Evolutionary conservation across 53 echinoderm and acorn worm genomes (phyloP), one percentile per base, ranked within the genome.

Genomic region (Zoroaster sp.): DNA sequence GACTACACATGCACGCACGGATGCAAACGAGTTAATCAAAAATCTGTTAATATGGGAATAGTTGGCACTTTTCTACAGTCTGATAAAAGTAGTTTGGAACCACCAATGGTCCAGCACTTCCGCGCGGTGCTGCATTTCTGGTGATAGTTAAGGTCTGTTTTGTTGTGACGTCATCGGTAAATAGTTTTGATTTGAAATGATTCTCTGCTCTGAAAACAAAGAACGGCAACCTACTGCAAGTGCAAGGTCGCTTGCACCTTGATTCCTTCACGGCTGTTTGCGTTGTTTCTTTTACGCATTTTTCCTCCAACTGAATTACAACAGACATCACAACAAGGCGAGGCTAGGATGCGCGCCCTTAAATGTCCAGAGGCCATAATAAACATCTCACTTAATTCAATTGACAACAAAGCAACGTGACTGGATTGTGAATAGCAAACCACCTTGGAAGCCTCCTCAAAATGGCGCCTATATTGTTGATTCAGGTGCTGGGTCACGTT

Each of bases 371-470:
- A 42, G 68, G 68, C 66, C 44, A 66, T 59, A 28, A n/a, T 75
- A 32, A 65, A 66, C 30, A 82, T 66, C 67, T 44, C 31, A 66
- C 40, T 82, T 67, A 68, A 85, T 70, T 85, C 85, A 71, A 85
- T 85, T 85, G 70, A n/a, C 71, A n/a, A n/a, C n/a, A n/a, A n/a
- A n/a, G n/a, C n/a, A 40, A 71, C 85, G 71, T 85, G 71, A 20
- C 85, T 14, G 71, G 71, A 68, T 30, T 83, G 17, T 3, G 83
- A 33, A 44, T 35, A 67, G 69, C 83, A 44, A 41, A 37, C 75
- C 41, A 40, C 45, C 67, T 32, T 37, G 43, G 41, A 11, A 21
- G 13, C 47, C 45, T 15, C 6, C 69, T 51, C 28, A 66, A 20
- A 3, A 39, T 79, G 23, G 79, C 28, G 44, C 69, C 83, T 21